Evolutionary conservation across 2,113 vertebrate genomes (phyloP), one percentile per base, ranked within the genome.

Genomic region (Eleginops maclovinus): DNA sequence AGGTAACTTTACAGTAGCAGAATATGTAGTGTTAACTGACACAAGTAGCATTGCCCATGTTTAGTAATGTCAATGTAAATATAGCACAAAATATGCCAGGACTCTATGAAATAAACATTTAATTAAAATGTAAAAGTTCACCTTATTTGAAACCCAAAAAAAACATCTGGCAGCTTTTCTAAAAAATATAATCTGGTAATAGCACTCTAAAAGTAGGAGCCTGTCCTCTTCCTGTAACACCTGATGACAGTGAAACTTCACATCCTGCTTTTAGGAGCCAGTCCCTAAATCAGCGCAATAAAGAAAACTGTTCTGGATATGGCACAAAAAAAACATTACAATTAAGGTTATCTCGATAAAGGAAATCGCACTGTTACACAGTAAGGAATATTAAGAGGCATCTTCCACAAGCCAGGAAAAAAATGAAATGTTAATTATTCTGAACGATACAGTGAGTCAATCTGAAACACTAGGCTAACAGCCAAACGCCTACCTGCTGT

Each of bases 201-300:
- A 63, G 47, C 61, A 81, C 60, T 63, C 55, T 73, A 26, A 61
- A 31, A 88, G 77, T 62, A 85, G 87, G 89, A 91, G 74, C 88
- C 85, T 65, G 89, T 91, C 88, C 89, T 93, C 75, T 75, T 87
- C 50, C 59, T 24, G 16, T 66, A 67, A 84, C 49, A 78, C 68
- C 56, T 81, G 47, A 71, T 56, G 51, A 71, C 10, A 67, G 59
- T 72, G 55, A 44, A 71, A 59, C 60, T 82, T 64, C 71, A 72
- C 44, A 86, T 67, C 68, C 80, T 71, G 50, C 54, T 62, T 55
- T 80, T 61, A 91, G 88, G 90, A 92, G 49, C 87, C 90, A 90
- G 90, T 89, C 89, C 87, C 77, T 78, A 73, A 21, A 84, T 80
- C 70, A 72, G 41, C 55, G 60, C 22, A 71, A 58, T 43, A 67